phyloP scores from a whole-genome alignment of 2,888 invertebrate species.

The Ormyrus rosae region DNA sequence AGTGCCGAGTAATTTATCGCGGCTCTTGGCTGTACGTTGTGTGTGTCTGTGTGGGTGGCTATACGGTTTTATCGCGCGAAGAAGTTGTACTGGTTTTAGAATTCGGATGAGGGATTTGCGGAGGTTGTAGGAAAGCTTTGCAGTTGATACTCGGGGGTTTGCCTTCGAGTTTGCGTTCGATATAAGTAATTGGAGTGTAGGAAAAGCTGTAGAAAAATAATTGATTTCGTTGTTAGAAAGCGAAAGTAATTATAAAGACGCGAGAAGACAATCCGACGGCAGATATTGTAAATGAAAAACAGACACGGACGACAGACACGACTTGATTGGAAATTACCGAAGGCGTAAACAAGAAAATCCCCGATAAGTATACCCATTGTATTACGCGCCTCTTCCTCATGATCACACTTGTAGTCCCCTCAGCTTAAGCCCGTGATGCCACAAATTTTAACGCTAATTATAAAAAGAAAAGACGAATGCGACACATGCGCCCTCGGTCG shows the following conservation, averaged over 20 bases:
- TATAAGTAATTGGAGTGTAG: no score
- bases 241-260: constrained; percentile 6
- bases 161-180: background rate
- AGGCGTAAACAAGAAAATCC: constrained; percentile 17
- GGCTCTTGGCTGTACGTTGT: background rate
- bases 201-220: no score
- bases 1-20: constrained; percentile 16
- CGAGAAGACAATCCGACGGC: background rate
- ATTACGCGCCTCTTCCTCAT: constrained; percentile 23
- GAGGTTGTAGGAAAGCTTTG: background rate
- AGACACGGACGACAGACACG: background rate
- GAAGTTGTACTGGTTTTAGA: background rate
- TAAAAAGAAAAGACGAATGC: no score
- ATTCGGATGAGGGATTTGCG: constrained; percentile 1
- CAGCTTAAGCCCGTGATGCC: background rate
- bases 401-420: constrained; percentile 28
- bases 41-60: no score
- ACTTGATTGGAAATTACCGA: background rate
- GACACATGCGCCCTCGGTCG: no score
- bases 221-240: no score
- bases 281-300: constrained; percentile 6
- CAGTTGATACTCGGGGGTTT: background rate
- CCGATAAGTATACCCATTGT: constrained; percentile 4
- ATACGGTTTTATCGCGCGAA: background rate
- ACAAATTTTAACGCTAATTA: background rate